These are phyloP conservation scores for Heterohyrax brucei DNA, from an alignment of 2,797 vertebrate genomes.

Conservation along the genomic window DNA sequence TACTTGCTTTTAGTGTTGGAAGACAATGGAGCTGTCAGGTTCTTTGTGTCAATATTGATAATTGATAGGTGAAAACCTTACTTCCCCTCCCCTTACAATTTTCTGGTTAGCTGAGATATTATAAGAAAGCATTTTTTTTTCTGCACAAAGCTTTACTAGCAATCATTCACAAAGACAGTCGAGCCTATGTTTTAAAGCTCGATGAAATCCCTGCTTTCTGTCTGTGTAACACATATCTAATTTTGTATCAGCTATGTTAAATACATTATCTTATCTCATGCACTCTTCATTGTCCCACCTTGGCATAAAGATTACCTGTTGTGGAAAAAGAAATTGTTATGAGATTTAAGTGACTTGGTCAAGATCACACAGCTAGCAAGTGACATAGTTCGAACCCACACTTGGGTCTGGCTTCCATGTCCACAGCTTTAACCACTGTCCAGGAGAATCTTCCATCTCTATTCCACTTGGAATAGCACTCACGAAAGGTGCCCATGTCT, in stretches of 20 bases:
- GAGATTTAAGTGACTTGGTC: not conserved
- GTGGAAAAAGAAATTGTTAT: not conserved
- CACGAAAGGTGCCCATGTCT: not conserved
- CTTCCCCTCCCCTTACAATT: too few relatives aligned
- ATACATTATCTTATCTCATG: not conserved
- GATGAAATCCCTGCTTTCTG: not conserved
- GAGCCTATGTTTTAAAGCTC: not conserved
- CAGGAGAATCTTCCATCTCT: not conserved
- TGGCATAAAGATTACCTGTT: not conserved
- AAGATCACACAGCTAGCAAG: not conserved
- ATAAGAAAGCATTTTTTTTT: not conserved
- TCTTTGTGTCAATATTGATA: accelerated
- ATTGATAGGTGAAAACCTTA: not conserved
- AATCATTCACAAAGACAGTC: not conserved
- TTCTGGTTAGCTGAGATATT: not conserved
- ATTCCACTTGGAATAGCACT: not conserved
- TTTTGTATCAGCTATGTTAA: not conserved
- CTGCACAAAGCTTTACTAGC: not conserved
- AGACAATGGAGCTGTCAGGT: not conserved
- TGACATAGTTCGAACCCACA: not conserved
- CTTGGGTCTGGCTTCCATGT: not conserved
- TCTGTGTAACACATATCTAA: not conserved
- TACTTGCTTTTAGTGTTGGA: not conserved
- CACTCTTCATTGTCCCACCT: not conserved
- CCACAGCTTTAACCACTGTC: not conserved